These are phyloP conservation scores for Dryomyza anilis DNA, from an alignment of 2,888 invertebrate species.

Conservation along the genomic window DNA sequence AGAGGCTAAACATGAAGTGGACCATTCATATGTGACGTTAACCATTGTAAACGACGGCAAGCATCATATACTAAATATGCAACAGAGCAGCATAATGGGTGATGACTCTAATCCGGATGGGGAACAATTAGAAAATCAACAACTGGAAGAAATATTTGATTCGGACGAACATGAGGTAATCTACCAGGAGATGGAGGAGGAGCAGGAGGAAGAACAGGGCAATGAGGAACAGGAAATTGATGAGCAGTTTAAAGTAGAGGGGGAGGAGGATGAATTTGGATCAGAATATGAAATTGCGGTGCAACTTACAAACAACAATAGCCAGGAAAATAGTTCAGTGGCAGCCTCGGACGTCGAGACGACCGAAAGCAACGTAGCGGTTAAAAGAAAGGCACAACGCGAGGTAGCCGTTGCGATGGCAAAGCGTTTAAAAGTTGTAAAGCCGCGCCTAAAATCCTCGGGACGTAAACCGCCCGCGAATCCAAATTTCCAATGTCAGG, in stretches of 20 bases:
- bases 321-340: neutral
- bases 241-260: conserved; percentile 22
- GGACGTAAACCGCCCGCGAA: conserved; percentile 35
- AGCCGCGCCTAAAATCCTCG: conserved; percentile 31
- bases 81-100: neutral
- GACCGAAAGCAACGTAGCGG: neutral
- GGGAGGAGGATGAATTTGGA: conserved; percentile 29
- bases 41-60: neutral
- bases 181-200: conserved; percentile 38
- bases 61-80: neutral
- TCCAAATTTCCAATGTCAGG: conserved; percentile 45
- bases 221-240: conserved; percentile 24
- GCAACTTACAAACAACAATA: conserved; percentile 31
- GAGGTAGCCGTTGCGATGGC: neutral
- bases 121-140: conserved; percentile 28
- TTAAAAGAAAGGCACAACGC: neutral
- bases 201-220: conserved; percentile 34
- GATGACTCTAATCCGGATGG: conserved; percentile 15
- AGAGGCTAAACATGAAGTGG: conserved; percentile 3
- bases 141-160: conserved; percentile 36
- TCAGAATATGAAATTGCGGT: conserved; percentile 32
- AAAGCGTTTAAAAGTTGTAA: conserved; percentile 10
- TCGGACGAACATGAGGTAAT: conserved; percentile 44
- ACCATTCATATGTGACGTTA: conserved; percentile 21
- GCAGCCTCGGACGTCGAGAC: conserved; percentile 13